Evolutionary conservation across 2,888 invertebrate species (phyloP).

Genomic region (Phoronis australis): DNA sequence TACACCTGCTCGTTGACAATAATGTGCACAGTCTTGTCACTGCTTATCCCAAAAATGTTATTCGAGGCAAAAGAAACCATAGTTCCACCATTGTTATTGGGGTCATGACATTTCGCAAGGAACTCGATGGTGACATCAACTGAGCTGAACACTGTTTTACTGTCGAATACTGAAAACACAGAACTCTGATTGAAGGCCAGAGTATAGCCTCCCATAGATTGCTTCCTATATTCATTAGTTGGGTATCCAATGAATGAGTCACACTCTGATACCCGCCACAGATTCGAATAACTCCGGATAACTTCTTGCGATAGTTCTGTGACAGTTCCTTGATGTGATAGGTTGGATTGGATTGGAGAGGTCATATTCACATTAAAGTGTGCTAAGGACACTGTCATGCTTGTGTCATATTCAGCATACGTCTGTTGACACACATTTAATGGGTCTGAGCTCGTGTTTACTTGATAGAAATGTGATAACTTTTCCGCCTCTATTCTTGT

Average conservation of each 20-base stretch:
- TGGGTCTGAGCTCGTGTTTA: background rate
- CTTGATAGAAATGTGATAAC: slow-evolving; percentile 6
- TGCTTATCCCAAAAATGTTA: slow-evolving; percentile 14
- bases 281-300: background rate
- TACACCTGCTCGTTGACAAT: no score
- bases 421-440: background rate
- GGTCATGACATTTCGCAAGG: slow-evolving; percentile 20
- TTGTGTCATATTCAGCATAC: background rate
- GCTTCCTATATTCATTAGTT: slow-evolving; percentile 10
- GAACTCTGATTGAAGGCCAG: slow-evolving; percentile 20
- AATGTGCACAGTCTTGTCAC: background rate
- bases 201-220: slow-evolving; percentile 23
- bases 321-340: no score
- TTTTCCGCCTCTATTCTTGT: slow-evolving; percentile 5
- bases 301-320: background rate
- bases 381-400: no score
- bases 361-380: background rate
- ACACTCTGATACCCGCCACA: slow-evolving; percentile 14
- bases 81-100: slow-evolving; percentile 18
- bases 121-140: slow-evolving; percentile 21
- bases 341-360: background rate
- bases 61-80: slow-evolving; percentile 22
- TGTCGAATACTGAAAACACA: slow-evolving; percentile 12
- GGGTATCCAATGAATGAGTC: slow-evolving; percentile 23
- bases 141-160: slow-evolving; percentile 10